A percentile compares a stretch with the other conserved stretches of the same genome.
Evolutionary conservation across 2,113 vertebrate species (phyloP).

Genomic region (Cettia cetti): DNA sequence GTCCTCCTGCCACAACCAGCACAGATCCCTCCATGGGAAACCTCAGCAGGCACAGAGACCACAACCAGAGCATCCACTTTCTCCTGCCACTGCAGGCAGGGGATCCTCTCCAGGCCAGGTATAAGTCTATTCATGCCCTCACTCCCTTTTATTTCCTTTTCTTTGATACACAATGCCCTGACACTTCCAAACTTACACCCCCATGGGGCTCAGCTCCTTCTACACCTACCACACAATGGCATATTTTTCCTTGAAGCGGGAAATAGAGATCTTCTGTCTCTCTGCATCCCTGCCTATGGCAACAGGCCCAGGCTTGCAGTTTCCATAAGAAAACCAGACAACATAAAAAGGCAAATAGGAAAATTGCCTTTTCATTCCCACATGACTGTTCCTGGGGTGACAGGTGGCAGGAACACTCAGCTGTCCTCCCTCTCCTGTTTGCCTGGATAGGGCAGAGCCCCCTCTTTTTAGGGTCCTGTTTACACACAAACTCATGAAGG

Average conservation of each 20-base stretch:
- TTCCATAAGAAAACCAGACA: neutral
- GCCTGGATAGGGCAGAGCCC: neutral
- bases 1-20: neutral
- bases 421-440: neutral
- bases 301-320: rapidly evolving
- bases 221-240: neutral
- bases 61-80: neutral
- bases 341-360: neutral
- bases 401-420: neutral
- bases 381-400: rapidly evolving
- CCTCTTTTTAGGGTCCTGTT: neutral
- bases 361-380: neutral
- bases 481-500: neutral
- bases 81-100: neutral
- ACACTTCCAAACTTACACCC: neutral
- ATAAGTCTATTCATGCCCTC: neutral
- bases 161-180: rapidly evolving
- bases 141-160: neutral
- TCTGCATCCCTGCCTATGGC: neutral
- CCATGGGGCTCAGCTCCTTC: neutral
- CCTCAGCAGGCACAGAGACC: neutral
- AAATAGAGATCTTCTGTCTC: neutral
- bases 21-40: rapidly evolving
- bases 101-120: neutral
- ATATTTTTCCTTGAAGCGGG: neutral